Evolutionary conservation across 2,113 vertebrate species (phyloP).

Genomic region (Ploceus nigricollis): DNA sequence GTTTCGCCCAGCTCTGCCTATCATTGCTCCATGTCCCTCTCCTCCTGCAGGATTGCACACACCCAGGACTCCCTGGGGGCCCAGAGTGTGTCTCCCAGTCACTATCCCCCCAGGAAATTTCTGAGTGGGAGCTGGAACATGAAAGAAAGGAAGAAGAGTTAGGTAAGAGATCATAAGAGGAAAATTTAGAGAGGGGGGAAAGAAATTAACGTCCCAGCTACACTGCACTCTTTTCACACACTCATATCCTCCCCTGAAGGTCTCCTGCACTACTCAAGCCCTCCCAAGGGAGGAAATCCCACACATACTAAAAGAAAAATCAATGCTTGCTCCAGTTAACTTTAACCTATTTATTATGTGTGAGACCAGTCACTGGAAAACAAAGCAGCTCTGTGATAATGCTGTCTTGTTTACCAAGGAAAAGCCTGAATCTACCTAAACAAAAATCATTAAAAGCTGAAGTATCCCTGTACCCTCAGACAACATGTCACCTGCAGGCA

Average conservation of each 20-base stretch:
- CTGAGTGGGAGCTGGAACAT: neutral
- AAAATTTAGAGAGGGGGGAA: neutral
- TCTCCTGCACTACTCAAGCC: neutral
- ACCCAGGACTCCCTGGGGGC: no score
- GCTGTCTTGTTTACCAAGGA: neutral
- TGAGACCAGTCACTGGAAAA: neutral
- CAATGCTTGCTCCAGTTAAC: constrained; percentile 15
- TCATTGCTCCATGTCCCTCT: neutral
- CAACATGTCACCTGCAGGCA: neutral
- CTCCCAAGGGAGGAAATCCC: constrained; percentile 12
- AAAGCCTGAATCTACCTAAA: neutral
- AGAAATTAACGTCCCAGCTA: neutral
- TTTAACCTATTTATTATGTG: constrained; percentile 32
- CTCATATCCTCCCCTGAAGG: neutral
- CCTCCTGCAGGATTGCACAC: neutral
- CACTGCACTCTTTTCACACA: neutral
- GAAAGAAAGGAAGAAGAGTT: neutral
- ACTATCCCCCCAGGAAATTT: neutral
- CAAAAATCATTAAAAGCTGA: neutral
- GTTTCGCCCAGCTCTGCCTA: neutral
- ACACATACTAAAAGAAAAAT: neutral
- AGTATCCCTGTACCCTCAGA: neutral
- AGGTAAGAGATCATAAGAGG: neutral
- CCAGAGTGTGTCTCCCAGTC: neutral
- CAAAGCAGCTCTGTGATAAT: constrained; percentile 31